These are phyloP conservation scores for Gryllus bimaculatus DNA, from an alignment of 1,140 invertebrate genomes.

Conservation along the genomic window DNA sequence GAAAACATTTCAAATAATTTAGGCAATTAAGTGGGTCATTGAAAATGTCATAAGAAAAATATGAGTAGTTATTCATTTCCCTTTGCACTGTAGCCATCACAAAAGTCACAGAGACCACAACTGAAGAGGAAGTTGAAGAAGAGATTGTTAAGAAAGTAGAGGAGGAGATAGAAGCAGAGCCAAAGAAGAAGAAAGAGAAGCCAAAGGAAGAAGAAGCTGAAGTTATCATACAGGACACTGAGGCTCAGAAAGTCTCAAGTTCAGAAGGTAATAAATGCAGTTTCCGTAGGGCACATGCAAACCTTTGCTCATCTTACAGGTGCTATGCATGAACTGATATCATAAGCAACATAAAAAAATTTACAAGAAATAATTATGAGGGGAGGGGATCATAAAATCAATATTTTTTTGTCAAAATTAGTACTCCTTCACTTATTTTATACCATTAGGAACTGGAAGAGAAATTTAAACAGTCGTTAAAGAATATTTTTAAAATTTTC, in stretches of 20 bases:
- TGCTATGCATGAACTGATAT: too few species aligned
- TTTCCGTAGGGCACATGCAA: not conserved
- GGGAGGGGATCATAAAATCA: too few species aligned
- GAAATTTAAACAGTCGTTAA: too few species aligned
- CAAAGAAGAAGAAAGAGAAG: conserved; percentile 29
- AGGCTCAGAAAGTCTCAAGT: conserved; percentile 34
- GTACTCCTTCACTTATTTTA: too few species aligned
- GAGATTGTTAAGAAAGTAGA: not conserved
- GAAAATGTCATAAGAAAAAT: not conserved
- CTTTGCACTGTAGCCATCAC: conserved; percentile 12
- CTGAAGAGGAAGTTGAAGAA: conserved; percentile 21
- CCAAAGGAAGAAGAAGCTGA: conserved; percentile 29
- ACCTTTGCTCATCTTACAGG: too few species aligned
- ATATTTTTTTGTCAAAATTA: too few species aligned
- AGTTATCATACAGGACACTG: conserved; percentile 28
- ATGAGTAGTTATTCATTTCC: not conserved
- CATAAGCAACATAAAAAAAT: too few species aligned
- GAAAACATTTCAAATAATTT: not conserved
- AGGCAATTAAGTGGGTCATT: not conserved
- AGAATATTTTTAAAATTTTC: too few species aligned
- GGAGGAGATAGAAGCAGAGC: not conserved
- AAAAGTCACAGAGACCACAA: conserved; percentile 24
- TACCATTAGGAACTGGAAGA: too few species aligned
- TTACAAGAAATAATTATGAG: too few species aligned
- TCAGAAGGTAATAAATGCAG: not conserved